Evolutionary conservation across 1,140 invertebrate species (phyloP), one percentile per base, ranked within the genome.

Genomic region (Melanaphis sacchari): DNA sequence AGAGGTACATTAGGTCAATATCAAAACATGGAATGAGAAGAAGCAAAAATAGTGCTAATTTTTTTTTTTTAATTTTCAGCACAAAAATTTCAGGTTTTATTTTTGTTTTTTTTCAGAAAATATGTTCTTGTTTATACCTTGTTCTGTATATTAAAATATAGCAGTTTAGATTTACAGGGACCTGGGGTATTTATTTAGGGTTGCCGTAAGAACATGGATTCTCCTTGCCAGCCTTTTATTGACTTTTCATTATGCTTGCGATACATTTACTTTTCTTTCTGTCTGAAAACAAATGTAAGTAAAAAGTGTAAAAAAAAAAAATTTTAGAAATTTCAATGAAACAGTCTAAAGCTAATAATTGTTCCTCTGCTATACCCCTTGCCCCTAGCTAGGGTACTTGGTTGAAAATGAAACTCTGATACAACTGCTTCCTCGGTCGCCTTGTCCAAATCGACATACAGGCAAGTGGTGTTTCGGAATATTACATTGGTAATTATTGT

Each of bases 331-430:
- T 93, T 76, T 84, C 46, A 40, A 82, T 18, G 43, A 93, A 93
- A 46, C 46, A 93, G 26, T 66, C n/a, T 38, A 85, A 93, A 93
- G 84, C 93, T 93, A 93, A 94, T 94, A 95, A 94, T 94, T 94
- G 94, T 94, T 93, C 94, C 94, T 95, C 94, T 95, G 94, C 94
- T 95, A 95, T 95, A 95, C 95, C 95, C 95, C 95, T 95, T 95
- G 95, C 91, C 81, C 91, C 91, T 93, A 93, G 91, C 91, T 93
- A 93, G 91, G 91, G n/a, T 84, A 82, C 90, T 92, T 92, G 91
- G 91, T 93, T 93, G 91, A 93, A 93, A 93, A 82, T 93, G 91
- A 93, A 93, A 93, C 43, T 92, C 24, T 84, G 76, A 93, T 84
- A 84, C 81, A 52, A 90, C 89, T 84, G 41, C 43, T 82, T 84